Evolutionary conservation across 53 echinoderm and acorn worm genomes (phyloP).

Genomic region (Echinometra lucunter): DNA sequence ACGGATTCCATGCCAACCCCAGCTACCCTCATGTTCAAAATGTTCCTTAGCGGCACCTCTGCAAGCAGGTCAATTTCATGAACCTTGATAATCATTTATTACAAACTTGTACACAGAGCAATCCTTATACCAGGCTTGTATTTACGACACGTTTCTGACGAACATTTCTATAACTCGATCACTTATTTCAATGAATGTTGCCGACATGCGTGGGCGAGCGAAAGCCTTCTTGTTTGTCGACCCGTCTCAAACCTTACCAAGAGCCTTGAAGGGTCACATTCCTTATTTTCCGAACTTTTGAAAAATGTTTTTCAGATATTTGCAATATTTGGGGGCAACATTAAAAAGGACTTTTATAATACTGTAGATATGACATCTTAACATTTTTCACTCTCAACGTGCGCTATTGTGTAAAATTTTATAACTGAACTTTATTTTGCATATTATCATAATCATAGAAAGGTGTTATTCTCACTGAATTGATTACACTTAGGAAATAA

Average conservation of each 20-base stretch:
- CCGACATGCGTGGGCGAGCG: background rate
- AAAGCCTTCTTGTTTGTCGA: conserved; percentile 32
- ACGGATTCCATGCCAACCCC: too few species aligned
- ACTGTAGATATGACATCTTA: too few species aligned
- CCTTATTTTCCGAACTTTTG: background rate
- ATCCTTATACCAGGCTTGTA: background rate
- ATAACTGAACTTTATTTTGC: too few species aligned
- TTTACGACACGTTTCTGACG: conserved; percentile 10
- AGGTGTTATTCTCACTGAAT: too few species aligned
- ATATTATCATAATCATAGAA: too few species aligned
- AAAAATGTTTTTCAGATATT: background rate
- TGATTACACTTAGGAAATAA: too few species aligned
- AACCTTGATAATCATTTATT: background rate
- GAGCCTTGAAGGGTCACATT: background rate
- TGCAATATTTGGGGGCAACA: background rate
- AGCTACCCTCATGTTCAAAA: background rate
- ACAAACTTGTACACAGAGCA: background rate
- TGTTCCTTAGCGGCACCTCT: background rate
- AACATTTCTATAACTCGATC: background rate
- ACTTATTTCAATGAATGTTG: conserved; percentile 5
- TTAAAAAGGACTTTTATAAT: too few species aligned
- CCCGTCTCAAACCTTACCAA: background rate
- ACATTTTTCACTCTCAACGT: too few species aligned
- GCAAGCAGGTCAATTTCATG: background rate
- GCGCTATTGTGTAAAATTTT: background rate